Base-by-base conservation (phyloP, 2,888 invertebrate genomes). In the Netelia melanura region DNA sequence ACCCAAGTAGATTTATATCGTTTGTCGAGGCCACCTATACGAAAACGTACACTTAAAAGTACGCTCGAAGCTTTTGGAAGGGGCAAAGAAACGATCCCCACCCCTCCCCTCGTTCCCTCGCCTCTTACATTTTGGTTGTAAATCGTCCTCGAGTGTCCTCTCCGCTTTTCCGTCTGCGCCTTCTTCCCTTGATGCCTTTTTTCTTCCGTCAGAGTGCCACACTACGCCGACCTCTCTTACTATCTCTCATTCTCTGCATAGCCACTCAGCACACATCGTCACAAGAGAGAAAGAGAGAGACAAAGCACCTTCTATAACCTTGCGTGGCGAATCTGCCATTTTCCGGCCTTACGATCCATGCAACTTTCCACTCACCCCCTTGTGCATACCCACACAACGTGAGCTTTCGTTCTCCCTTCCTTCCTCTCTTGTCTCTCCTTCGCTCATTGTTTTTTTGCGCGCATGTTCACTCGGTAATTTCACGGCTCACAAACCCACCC, bases 101-200 rank as follows among this genome's bases (percentile, higher is more conserved):
- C 54, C 52, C 58, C 5, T 52, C 25, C 58, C 17, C 58, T 25
- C 23, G 6, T 44, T 56, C 48, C 30, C 14, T 68, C 52, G 17
- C 2, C 81, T 78, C 83, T 78, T 86, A 87, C 87, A 86, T 88
- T 88, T 87, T 82, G 85, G 86, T 89, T 89, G 88, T 89, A 89
- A 89, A 89, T 89, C 82, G 86, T 87, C 70, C 82, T 87, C 86
- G 83, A 88, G 89, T 88, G 87, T 89, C 86, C 85, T 86, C 81
- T 85, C 87, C 74, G 52, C 68, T 75, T 84, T 84, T 83, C 82
- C 83, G 86, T 86, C 87, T 44, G 52, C 77, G 62, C 62, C 72
- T 83, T 83, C 62, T 76, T 83, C 64, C 61, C 81, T 74, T n/a
- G 68, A 85, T 82, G 83, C 80, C 88, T 86, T 87, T 77, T 77